phyloP scores from a whole-genome alignment of 2,888 invertebrate genomes.

The Amaurobius ferox region DNA sequence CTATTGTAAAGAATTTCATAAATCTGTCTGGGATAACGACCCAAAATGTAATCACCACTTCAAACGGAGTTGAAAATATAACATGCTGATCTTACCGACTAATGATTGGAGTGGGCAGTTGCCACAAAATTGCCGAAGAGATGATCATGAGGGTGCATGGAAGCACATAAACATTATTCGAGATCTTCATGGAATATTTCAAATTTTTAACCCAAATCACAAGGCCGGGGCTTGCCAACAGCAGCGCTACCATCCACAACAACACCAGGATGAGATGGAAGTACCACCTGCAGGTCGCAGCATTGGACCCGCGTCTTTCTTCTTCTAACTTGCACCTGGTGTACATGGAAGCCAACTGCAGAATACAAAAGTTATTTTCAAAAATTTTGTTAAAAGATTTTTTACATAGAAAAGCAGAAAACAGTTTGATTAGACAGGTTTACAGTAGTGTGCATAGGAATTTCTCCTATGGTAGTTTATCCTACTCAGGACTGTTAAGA shows the following conservation, averaged over 20 bases:
- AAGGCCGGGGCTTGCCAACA: slow-evolving; percentile 35
- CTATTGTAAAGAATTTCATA: no score
- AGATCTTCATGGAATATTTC: slow-evolving; percentile 20
- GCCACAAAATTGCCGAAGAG: slow-evolving; percentile 31
- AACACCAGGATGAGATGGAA: slow-evolving; percentile 36
- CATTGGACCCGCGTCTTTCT: slow-evolving; percentile 44
- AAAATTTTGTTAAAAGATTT: no score
- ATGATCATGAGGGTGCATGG: slow-evolving; percentile 39
- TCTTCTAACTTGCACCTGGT: slow-evolving; percentile 46
- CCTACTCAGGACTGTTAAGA: no score
- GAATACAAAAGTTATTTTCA: no score
- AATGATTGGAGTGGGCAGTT: slow-evolving; percentile 37
- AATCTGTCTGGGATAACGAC: not conserved
- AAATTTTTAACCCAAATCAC: slow-evolving; percentile 48
- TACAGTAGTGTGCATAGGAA: no score
- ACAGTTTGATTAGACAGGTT: no score
- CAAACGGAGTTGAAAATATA: not conserved
- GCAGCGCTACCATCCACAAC: slow-evolving; percentile 2
- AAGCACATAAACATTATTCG: slow-evolving; percentile 38
- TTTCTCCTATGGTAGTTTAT: no score
- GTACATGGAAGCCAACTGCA: slow-evolving; percentile 25
- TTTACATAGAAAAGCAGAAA: no score
- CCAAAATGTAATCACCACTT: not conserved
- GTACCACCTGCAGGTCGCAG: slow-evolving; percentile 46
- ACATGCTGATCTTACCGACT: slow-evolving; percentile 22